Evolutionary conservation across 2,888 invertebrate genomes (phyloP).

Genomic region (Ditula angustiorana): DNA sequence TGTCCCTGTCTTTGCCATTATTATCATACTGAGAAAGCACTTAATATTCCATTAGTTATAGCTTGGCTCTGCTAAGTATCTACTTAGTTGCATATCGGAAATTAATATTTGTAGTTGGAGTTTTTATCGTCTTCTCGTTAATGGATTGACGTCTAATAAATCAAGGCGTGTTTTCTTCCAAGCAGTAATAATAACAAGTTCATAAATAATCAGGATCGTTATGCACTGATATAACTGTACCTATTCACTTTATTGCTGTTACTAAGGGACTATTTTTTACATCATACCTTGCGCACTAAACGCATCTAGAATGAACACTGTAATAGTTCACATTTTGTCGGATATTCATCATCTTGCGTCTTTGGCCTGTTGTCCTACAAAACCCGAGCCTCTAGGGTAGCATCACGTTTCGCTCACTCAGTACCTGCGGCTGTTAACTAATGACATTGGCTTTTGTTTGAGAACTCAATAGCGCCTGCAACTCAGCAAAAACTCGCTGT

Average conservation of each 20-base stretch:
- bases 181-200: constrained; percentile 31
- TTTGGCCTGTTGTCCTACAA: too few relatives aligned
- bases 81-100: constrained; percentile 15
- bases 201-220: constrained; percentile 38
- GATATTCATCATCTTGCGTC: too few relatives aligned
- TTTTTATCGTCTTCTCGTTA: constrained; percentile 40
- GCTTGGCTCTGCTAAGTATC: not conserved
- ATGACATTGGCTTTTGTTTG: too few relatives aligned
- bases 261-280: not conserved
- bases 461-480: too few relatives aligned
- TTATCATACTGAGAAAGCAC: not conserved
- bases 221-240: constrained; percentile 23
- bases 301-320: too few relatives aligned
- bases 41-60: constrained; percentile 5
- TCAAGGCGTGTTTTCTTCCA: constrained; percentile 36
- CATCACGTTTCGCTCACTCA: too few relatives aligned
- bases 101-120: not conserved
- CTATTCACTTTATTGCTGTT: not conserved
- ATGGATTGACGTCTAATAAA: constrained; percentile 34
- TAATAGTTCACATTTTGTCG: too few relatives aligned
- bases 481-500: too few relatives aligned
- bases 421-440: too few relatives aligned
- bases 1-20: too few relatives aligned
- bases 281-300: too few relatives aligned
- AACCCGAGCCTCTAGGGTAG: too few relatives aligned